Evolutionary conservation across 2,888 invertebrate species (phyloP).

Genomic region (Pammene fasciana): DNA sequence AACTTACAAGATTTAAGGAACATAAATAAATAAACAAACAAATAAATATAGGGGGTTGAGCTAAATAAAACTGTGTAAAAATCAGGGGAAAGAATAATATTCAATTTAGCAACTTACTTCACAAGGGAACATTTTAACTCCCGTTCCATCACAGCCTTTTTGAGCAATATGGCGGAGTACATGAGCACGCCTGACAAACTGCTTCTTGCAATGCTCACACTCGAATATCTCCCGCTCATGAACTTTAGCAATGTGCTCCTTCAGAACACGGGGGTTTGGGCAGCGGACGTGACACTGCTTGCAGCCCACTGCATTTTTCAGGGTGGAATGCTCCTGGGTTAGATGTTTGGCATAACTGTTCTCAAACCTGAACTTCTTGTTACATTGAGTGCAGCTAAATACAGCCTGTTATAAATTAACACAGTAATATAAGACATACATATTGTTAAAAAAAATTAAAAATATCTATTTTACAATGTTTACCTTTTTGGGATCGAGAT

Average conservation of each 20-base stretch:
- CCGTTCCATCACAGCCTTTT: slow-evolving; percentile 86
- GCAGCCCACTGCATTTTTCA: slow-evolving; percentile 84
- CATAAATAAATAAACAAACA: too few relatives aligned
- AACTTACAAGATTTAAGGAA: too few relatives aligned
- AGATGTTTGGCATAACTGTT: slow-evolving; percentile 86
- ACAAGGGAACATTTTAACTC: slow-evolving; percentile 57
- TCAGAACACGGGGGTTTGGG: slow-evolving; percentile 83
- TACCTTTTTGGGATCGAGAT: slow-evolving; percentile 35
- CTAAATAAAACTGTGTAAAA: too few relatives aligned
- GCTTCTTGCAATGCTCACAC: slow-evolving; percentile 87
- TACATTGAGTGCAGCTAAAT: slow-evolving; percentile 83
- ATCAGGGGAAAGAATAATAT: too few relatives aligned
- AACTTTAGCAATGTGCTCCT: slow-evolving; percentile 87
- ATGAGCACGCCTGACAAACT: slow-evolving; percentile 90
- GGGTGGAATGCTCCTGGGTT: slow-evolving; percentile 86
- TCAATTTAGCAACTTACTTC: slow-evolving; percentile 60
- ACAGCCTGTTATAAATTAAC: slow-evolving; percentile 47
- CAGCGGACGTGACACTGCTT: slow-evolving; percentile 87
- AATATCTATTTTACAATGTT: slow-evolving; percentile 7
- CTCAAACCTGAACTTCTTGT: slow-evolving; percentile 88
- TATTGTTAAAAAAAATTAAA: background rate
- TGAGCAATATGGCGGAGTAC: slow-evolving; percentile 87
- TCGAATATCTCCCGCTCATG: slow-evolving; percentile 78
- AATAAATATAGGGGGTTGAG: too few relatives aligned
- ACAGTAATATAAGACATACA: background rate